Conservation (phyloP, 2,888 invertebrate species). For the Cepaea hortensis region DNA sequence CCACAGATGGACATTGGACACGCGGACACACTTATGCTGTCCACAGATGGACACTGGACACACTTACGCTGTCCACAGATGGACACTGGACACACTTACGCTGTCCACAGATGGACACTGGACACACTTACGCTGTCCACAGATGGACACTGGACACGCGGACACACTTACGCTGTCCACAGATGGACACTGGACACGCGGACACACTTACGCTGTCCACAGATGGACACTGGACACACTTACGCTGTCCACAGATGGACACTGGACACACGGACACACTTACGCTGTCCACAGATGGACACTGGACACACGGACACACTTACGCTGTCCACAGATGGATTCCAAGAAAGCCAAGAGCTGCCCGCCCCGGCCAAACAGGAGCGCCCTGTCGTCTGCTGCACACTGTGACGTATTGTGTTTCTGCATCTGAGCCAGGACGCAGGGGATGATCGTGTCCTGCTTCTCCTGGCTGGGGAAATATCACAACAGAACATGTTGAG, state of each 20-base stretch:
- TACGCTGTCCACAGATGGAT: conserved; percentile 45
- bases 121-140: too few relatives aligned
- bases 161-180: too few relatives aligned
- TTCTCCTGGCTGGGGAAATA: conserved; percentile 18
- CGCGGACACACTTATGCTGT: too few relatives aligned
- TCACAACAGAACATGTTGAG: too few relatives aligned
- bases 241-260: not conserved
- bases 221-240: not conserved
- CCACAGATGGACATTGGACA: too few relatives aligned
- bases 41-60: too few relatives aligned
- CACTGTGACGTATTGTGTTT: conserved; percentile 46
- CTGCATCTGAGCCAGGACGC: conserved; percentile 47
- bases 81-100: too few relatives aligned
- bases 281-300: not conserved
- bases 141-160: too few relatives aligned
- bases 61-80: too few relatives aligned
- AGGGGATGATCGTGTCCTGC: conserved; percentile 47
- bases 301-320: not conserved
- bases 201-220: too few relatives aligned
- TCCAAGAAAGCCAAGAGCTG: conserved; percentile 50
- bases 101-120: too few relatives aligned
- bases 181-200: not conserved
- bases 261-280: not conserved
- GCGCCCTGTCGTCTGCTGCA: conserved; percentile 26
- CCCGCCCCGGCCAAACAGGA: conserved; percentile 35